Conservation (phyloP, 23 tunicate species). For the Styela plicata region DNA sequence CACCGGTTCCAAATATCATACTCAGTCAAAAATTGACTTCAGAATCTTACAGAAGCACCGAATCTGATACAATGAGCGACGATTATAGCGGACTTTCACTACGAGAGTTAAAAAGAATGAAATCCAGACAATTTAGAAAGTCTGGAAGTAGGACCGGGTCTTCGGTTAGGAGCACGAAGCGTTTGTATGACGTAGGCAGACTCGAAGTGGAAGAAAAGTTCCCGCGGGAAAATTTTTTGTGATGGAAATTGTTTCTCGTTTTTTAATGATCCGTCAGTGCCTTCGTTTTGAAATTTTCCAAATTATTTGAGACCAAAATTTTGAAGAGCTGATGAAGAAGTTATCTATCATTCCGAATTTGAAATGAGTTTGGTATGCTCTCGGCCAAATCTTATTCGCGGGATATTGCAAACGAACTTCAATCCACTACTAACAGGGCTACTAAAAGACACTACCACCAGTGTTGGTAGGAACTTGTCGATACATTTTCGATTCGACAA, state of each 20-base stretch:
- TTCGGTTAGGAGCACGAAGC: constrained; percentile 32
- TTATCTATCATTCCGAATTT: no score
- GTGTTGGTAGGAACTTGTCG: no score
- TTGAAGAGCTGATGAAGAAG: background rate
- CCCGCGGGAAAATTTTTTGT: constrained; percentile 61
- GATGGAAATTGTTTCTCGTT: background rate
- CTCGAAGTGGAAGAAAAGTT: constrained; percentile 71
- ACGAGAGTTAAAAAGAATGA: constrained; percentile 34
- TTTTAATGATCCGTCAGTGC: no score
- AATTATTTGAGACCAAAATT: background rate
- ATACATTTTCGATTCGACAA: no score
- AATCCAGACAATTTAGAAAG: constrained; percentile 44
- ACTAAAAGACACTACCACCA: no score
- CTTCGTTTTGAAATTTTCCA: background rate
- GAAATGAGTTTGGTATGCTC: no score
- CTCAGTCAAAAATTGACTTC: constrained; percentile 25
- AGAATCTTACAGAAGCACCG: constrained; percentile 58
- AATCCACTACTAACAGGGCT: no score
- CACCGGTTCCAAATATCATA: constrained; percentile 26
- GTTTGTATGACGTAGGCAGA: constrained; percentile 46
- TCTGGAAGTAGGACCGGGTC: background rate
- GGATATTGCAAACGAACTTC: no score
- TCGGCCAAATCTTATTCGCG: no score
- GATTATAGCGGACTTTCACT: constrained; percentile 54
- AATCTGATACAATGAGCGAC: constrained; percentile 62